phyloP scores from a whole-genome alignment of 2,113 vertebrate species.

The Gasterosteus aculeatus region DNA sequence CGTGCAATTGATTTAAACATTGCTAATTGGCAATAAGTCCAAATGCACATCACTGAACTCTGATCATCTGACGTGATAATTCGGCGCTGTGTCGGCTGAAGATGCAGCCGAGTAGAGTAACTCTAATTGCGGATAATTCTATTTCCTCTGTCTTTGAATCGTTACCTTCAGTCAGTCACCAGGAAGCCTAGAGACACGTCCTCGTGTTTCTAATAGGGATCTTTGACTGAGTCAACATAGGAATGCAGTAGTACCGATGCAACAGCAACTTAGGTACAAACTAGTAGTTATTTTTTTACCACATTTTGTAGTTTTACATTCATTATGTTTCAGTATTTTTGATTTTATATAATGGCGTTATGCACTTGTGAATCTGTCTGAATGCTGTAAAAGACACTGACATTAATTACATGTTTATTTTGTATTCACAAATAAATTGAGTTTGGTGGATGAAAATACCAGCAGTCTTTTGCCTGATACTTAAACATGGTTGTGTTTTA shows the following conservation, averaged over 20 bases:
- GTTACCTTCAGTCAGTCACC: not conserved
- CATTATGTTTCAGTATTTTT: constrained; percentile 10
- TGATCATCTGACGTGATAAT: not conserved
- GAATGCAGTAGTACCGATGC: not conserved
- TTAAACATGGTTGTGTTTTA: not conserved
- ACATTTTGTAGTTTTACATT: not conserved
- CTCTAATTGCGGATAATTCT: not conserved
- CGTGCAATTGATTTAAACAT: not conserved
- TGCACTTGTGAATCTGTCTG: constrained; percentile 51
- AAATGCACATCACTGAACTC: not conserved
- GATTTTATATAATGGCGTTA: constrained; percentile 22
- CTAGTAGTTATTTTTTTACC: not conserved
- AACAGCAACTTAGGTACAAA: not conserved
- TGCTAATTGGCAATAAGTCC: not conserved
- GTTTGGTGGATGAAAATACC: not conserved
- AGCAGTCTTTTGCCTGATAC: not conserved
- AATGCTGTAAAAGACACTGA: constrained; percentile 56
- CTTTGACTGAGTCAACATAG: not conserved
- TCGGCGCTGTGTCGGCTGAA: not conserved
- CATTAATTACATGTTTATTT: constrained; percentile 44
- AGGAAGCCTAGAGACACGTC: not conserved
- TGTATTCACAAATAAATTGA: constrained; percentile 63
- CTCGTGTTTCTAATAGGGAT: not conserved
- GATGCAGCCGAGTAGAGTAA: not conserved
- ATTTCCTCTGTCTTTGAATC: not conserved